A percentile compares a stretch with the other conserved stretches of the same genome.
These are phyloP conservation scores for Polydrusus pterygomalis DNA, from an alignment of 2,888 invertebrate species.

Conservation along the genomic window DNA sequence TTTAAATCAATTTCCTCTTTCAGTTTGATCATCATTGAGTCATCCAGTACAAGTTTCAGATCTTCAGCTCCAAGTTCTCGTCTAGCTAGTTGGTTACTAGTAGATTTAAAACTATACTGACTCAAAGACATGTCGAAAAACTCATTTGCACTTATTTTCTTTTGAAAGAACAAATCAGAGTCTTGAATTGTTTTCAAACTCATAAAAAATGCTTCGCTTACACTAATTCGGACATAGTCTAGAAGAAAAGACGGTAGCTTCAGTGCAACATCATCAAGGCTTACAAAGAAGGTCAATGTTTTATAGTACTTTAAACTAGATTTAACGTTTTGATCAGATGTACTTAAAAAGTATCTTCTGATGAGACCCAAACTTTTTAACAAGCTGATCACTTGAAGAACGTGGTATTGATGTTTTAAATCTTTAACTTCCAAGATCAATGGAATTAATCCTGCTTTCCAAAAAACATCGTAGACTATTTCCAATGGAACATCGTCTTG, in stretches of 20 bases:
- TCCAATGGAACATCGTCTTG: slow-evolving; percentile 53
- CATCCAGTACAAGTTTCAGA: slow-evolving; percentile 35
- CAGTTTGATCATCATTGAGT: slow-evolving; percentile 33
- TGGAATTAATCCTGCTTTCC: slow-evolving; percentile 60
- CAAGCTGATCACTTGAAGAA: slow-evolving; percentile 56
- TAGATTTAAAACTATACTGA: slow-evolving; percentile 52
- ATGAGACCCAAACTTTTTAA: slow-evolving; percentile 57
- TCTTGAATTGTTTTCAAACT: slow-evolving; percentile 51
- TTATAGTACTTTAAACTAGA: slow-evolving; percentile 41
- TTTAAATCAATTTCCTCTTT: slow-evolving; percentile 34
- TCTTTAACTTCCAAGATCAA: slow-evolving; percentile 54
- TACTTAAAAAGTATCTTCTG: slow-evolving; percentile 58
- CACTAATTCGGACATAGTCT: slow-evolving; percentile 53
- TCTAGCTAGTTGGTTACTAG: slow-evolving; percentile 28
- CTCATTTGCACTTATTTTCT: slow-evolving; percentile 55
- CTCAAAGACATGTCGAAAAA: slow-evolving; percentile 59
- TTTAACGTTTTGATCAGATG: slow-evolving; percentile 50
- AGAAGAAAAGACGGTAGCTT: slow-evolving; percentile 48
- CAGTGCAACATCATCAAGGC: slow-evolving; percentile 54
- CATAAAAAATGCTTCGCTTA: slow-evolving; percentile 47
- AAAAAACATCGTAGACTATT: slow-evolving; percentile 58
- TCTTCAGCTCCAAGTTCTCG: slow-evolving; percentile 25
- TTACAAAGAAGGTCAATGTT: slow-evolving; percentile 54
- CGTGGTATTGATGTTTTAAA: slow-evolving; percentile 53
- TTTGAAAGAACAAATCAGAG: slow-evolving; percentile 57